These are phyloP conservation scores for Morelia viridis DNA, from an alignment of 2,797 vertebrate genomes.

Conservation along the genomic window DNA sequence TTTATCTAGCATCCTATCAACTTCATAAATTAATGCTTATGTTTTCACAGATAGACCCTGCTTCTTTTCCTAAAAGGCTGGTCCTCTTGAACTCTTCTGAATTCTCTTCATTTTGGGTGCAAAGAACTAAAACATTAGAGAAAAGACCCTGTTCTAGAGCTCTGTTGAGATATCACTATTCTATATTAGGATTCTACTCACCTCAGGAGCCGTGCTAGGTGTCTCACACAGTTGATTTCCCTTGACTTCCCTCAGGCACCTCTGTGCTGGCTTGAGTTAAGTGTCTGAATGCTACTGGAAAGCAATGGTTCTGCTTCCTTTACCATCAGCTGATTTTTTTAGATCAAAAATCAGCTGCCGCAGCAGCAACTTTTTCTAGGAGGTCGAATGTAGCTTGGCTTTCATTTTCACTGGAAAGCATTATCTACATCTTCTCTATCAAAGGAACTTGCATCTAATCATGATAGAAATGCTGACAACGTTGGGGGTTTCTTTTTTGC, in stretches of 20 bases:
- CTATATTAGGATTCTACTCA: background rate
- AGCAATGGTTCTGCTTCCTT: no score
- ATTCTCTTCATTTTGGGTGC: background rate
- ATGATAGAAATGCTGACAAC: background rate
- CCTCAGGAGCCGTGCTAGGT: background rate
- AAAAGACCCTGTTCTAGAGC: background rate
- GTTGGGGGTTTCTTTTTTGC: background rate
- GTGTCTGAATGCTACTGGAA: background rate
- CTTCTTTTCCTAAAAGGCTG: background rate
- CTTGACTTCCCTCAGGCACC: background rate
- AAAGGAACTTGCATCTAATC: background rate
- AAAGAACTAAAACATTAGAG: background rate
- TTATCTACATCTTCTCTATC: background rate
- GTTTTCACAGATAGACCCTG: background rate
- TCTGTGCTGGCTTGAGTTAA: background rate
- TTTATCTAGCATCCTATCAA: no score
- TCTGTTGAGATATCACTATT: background rate
- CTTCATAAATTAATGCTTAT: no score
- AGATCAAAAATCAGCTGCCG: background rate
- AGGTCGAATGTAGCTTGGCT: background rate
- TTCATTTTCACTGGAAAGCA: background rate
- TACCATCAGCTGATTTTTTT: background rate
- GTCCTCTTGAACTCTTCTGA: background rate
- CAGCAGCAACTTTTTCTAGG: background rate
- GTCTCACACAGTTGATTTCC: background rate